phyloP scores from a whole-genome alignment of 1,140 invertebrate genomes.

The Drosophila lowei region DNA sequence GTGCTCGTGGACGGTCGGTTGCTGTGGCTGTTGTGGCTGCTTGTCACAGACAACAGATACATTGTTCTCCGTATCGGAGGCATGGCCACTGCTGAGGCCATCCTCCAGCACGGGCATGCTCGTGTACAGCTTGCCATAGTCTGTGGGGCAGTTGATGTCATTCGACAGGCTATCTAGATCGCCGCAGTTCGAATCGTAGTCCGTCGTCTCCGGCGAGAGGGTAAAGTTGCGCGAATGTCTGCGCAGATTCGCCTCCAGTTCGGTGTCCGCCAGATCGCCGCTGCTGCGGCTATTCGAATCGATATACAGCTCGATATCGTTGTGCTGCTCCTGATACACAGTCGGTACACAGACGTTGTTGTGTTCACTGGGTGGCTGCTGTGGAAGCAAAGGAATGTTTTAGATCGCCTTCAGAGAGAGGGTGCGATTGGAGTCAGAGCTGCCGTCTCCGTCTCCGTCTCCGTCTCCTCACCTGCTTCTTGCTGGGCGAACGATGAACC shows the following conservation, averaged over 20 bases:
- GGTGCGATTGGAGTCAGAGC: background rate
- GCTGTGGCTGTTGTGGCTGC: conserved; percentile 29
- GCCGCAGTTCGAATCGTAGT: conserved; percentile 94
- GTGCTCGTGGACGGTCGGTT: conserved; percentile 33
- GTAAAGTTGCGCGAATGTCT: conserved; percentile 87
- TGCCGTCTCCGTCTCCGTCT: conserved; percentile 15
- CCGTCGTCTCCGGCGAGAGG: conserved; percentile 96
- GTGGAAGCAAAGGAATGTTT: background rate
- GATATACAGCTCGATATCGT: conserved; percentile 81
- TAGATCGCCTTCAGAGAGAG: no score
- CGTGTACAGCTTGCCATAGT: conserved; percentile 80
- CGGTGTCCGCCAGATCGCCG: conserved; percentile 76
- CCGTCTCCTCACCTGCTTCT: conserved; percentile 62
- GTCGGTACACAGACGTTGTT: conserved; percentile 15
- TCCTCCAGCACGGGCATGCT: conserved; percentile 97
- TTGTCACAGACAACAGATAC: conserved; percentile 68
- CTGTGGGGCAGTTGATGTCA: conserved; percentile 78
- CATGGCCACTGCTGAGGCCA: conserved; percentile 94
- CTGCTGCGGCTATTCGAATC: conserved; percentile 82
- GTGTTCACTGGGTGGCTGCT: conserved; percentile 34
- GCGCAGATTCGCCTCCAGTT: conserved; percentile 74
- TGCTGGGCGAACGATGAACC: conserved; percentile 75
- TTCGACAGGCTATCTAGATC: conserved; percentile 90
- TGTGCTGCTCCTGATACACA: conserved; percentile 74
- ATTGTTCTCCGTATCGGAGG: conserved; percentile 95